Percentiles rank a stretch among this genome's conserved stretches.
Evolutionary conservation across 2,113 vertebrate genomes (phyloP).

Genomic region (Pelodiscus sinensis): DNA sequence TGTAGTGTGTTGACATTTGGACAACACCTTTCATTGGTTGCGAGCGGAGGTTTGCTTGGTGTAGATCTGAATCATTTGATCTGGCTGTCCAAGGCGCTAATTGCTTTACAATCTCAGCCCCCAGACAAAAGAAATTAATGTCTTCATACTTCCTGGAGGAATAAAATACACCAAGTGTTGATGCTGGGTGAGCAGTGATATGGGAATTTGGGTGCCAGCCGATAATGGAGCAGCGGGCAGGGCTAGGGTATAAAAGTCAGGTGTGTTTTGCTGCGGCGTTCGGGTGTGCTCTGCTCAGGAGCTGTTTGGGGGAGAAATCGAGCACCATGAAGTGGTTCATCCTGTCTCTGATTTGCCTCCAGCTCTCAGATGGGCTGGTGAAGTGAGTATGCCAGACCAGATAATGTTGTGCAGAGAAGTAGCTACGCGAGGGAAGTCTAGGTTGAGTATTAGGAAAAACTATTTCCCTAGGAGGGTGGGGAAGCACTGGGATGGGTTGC

Average conservation of each 20-base stretch:
- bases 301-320: background rate
- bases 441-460: fast-evolving
- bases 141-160: background rate
- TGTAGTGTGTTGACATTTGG: fast-evolving
- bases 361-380: conserved; percentile 63
- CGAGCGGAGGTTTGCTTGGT: background rate
- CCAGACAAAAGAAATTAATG: conserved; percentile 35
- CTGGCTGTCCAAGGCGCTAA: background rate
- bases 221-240: conserved; percentile 23
- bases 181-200: background rate
- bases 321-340: conserved; percentile 75
- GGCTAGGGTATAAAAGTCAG: conserved; percentile 51
- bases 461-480: no score
- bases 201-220: conserved; percentile 4
- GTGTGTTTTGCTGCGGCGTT: background rate
- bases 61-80: background rate
- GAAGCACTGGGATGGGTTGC: no score
- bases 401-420: background rate
- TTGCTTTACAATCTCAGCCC: background rate
- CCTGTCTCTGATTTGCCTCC: conserved; percentile 71
- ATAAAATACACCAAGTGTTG: background rate
- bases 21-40: background rate
- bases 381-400: conserved; percentile 63
- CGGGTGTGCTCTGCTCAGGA: background rate
- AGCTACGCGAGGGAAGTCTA: no score